Percentiles rank a stretch among this genome's conserved stretches.
Conservation (phyloP, 2,113 vertebrate species). For the Mus musculus region GRCm39 chr13:53837501-53838000, state of each 20-base stretch:
- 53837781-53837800: background rate
- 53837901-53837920: no score
- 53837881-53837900: no score
- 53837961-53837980: no score
- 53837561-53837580: accelerated
- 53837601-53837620: background rate
- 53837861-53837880: no score
- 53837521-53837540: background rate
- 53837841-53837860: no score
- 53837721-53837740: background rate
- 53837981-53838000: background rate
- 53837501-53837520: background rate
- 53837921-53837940: no score
- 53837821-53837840: no score
- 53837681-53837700: background rate
- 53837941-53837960: no score
- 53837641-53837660: background rate
- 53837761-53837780: background rate
- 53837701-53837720: no score
- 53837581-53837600: background rate
- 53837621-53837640: background rate
- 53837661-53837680: background rate
- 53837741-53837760: background rate
- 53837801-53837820: no score
- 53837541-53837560: background rate